These are phyloP conservation scores for Trididemnum clinides DNA, from an alignment of 23 tunicate species.

Conservation along the genomic window DNA sequence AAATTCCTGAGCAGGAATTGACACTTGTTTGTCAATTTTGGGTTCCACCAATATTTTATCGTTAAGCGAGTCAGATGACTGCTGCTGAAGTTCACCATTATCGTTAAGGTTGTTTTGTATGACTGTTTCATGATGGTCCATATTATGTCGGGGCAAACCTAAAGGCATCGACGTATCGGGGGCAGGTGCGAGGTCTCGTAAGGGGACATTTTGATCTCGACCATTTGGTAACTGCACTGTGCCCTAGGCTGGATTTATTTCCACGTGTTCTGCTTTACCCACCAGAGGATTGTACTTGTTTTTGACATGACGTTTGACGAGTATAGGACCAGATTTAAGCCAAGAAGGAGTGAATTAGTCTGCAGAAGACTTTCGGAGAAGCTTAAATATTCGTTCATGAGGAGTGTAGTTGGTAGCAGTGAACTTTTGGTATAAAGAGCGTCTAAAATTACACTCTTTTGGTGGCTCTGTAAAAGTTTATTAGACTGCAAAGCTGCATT, in stretches of 20 bases:
- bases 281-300: conserved; percentile 3
- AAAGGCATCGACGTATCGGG: too few relatives aligned
- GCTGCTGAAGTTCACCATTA: too few relatives aligned
- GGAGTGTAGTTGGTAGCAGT: conserved; percentile 20
- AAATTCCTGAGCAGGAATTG: too few relatives aligned
- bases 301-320: neutral
- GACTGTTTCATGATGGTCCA: too few relatives aligned
- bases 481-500: too few relatives aligned
- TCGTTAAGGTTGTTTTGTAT: too few relatives aligned
- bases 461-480: neutral
- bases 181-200: too few relatives aligned
- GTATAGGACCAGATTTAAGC: conserved; percentile 2
- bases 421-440: neutral
- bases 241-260: neutral
- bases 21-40: too few relatives aligned
- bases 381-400: conserved; percentile 15
- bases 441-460: neutral
- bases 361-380: neutral
- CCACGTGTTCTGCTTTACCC: neutral
- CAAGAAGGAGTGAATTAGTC: conserved; percentile 7
- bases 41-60: too few relatives aligned
- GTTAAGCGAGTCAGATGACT: too few relatives aligned
- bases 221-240: neutral
- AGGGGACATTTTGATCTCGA: too few relatives aligned
- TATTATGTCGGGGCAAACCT: too few relatives aligned